Evolutionary conservation across 2,888 invertebrate genomes (phyloP).

Genomic region (Idaea aversata): DNA sequence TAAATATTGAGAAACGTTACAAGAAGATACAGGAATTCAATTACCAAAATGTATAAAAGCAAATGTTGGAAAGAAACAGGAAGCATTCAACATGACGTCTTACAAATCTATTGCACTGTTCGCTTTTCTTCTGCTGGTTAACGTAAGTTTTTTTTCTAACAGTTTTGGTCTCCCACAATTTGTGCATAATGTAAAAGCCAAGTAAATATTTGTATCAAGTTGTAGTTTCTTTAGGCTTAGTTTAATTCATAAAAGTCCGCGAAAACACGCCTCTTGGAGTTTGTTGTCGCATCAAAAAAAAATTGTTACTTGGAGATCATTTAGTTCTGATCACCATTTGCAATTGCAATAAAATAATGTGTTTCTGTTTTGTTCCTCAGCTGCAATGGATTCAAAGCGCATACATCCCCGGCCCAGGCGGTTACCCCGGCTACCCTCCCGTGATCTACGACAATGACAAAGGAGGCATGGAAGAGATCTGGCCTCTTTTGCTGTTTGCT

Average conservation of each 20-base stretch:
- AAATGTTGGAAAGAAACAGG: constrained; percentile 16
- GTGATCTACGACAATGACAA: constrained; percentile 15
- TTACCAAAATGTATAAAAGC: constrained; percentile 20
- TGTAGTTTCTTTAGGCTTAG: background rate
- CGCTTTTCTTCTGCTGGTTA: constrained; percentile 24
- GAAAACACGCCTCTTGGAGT: too few species aligned
- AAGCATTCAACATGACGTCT: constrained; percentile 29
- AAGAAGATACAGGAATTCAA: constrained; percentile 13
- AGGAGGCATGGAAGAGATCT: constrained; percentile 17
- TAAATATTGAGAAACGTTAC: constrained; percentile 13
- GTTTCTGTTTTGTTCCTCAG: constrained; percentile 10
- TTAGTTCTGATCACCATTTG: background rate
- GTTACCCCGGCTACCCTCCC: constrained; percentile 24
- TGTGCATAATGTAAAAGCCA: too few species aligned
- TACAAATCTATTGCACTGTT: constrained; percentile 24
- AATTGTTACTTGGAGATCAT: background rate
- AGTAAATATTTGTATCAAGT: background rate
- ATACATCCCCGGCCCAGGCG: constrained; percentile 15
- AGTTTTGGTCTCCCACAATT: background rate
- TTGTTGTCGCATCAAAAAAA: background rate
- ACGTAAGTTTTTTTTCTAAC: constrained; percentile 21
- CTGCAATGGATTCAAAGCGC: constrained; percentile 21
- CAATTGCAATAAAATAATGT: background rate
- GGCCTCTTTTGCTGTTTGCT: constrained; percentile 24
- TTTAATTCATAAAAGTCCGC: background rate